Conservation (phyloP, 2,888 invertebrate species). For the Epinotia bilunana region DNA sequence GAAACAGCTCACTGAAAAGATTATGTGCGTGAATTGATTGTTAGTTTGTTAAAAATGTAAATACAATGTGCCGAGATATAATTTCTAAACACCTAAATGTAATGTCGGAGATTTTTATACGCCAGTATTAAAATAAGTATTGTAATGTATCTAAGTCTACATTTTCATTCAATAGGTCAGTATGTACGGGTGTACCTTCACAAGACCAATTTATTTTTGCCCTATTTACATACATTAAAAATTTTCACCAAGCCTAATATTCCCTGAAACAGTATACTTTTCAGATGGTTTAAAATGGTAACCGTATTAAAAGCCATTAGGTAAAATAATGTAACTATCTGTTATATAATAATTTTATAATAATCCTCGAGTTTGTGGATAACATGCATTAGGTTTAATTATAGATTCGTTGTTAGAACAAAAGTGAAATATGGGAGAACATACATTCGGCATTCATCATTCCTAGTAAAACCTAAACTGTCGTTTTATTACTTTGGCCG, state of each 20-base stretch:
- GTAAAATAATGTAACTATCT: not conserved
- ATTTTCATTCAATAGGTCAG: not conserved
- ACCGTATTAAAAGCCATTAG: not conserved
- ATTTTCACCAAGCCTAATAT: not conserved
- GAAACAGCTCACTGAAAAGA: not conserved
- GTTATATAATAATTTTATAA: not conserved
- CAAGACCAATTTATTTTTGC: not conserved
- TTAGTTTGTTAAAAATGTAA: conserved; percentile 10
- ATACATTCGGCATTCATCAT: not conserved
- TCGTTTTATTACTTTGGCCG: not conserved
- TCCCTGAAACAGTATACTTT: not conserved
- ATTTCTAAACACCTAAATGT: conserved; percentile 10
- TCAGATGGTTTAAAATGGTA: not conserved
- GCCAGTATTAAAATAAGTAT: conserved; percentile 35
- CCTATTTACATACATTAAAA: no score
- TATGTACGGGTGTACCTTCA: not conserved
- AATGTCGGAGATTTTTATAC: conserved; percentile 38
- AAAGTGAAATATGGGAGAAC: no score
- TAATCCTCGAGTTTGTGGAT: not conserved
- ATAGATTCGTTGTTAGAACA: not conserved
- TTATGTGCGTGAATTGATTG: not conserved
- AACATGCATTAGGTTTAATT: not conserved
- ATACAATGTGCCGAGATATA: conserved; percentile 7
- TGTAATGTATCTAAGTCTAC: conserved; percentile 5
- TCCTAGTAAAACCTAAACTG: not conserved